phyloP scores from a whole-genome alignment of 2,113 vertebrate genomes.

The Budorcas taxicolor region DNA sequence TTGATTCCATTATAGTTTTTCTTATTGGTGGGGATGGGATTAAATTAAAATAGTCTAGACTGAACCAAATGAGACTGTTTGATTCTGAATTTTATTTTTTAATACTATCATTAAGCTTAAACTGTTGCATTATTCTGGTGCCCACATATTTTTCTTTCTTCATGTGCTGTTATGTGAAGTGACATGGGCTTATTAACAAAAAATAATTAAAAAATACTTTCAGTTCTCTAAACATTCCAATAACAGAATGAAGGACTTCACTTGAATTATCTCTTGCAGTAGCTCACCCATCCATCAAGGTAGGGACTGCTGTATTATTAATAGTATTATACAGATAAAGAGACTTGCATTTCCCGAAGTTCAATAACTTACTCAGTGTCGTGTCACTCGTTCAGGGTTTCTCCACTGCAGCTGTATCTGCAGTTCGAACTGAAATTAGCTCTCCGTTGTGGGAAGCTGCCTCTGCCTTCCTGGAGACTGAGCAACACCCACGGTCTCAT shows the following conservation, averaged over 20 bases:
- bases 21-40: background rate
- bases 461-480: background rate
- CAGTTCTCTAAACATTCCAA: background rate
- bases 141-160: background rate
- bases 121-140: background rate
- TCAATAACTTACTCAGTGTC: background rate
- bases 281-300: background rate
- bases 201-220: background rate
- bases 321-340: background rate
- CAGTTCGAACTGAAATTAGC: background rate
- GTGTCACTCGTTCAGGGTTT: background rate
- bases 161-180: background rate
- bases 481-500: background rate
- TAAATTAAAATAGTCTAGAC: slow-evolving; percentile 59
- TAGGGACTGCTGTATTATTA: background rate
- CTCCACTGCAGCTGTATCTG: background rate
- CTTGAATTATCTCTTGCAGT: background rate
- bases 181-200: background rate
- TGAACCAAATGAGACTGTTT: slow-evolving; percentile 12
- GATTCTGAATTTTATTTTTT: slow-evolving; percentile 54
- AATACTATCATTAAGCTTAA: background rate
- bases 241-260: background rate
- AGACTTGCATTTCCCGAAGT: background rate
- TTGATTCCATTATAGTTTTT: slow-evolving; percentile 47
- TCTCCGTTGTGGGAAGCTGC: background rate